Evolutionary conservation across 2,113 vertebrate species (phyloP), one percentile per base, ranked within the genome.

Genomic region (Dipodomys merriami): DNA sequence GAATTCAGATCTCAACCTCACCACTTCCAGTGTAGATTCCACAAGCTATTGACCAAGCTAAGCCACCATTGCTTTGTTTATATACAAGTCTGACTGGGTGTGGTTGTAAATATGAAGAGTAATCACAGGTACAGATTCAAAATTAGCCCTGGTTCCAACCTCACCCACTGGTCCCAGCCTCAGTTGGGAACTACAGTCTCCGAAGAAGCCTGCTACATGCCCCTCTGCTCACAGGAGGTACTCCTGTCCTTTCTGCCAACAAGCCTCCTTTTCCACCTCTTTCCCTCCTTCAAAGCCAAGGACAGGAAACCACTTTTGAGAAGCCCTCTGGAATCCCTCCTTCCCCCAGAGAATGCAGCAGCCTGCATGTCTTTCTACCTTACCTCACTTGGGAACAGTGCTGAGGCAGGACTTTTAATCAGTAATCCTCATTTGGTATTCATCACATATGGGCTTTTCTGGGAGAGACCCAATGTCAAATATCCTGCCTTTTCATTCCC

Each of bases 361-460:
- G 60, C 77, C 65, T 87, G n/a, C 46, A n/a, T 86, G 62, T 89
- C 91, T 94, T 88, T 39, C 53, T 81, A 74, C 57, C 35, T 88
- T 53, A 2, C 64, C 49, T 91, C 8, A 64, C 67, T 77, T 1
- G 8, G 67, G 76, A 84, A 78, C 10, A 27, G 94, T 83, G 23
- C 68, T 44, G 77, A 90, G 13, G 67, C 91, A 90, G 79, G 60
- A n/a, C 71, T 93, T 88, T 92, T 88, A 46, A 72, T 44, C 90
- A 93, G 91, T 69, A 71, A 88, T 72, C 87, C 77, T 94, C 84
- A 89, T 93, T 93, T 94, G 93, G 49, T 86, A 91, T 89, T 86
- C 82, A 90, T 85, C 94, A 91, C 71, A 87, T 73, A 83, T 97
- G 93, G 83, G 90, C 76, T 81, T 88, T 94, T 64, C 95, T 92